phyloP scores from a whole-genome alignment of 2,797 vertebrate genomes.

The Brachyalestes nurse region DNA sequence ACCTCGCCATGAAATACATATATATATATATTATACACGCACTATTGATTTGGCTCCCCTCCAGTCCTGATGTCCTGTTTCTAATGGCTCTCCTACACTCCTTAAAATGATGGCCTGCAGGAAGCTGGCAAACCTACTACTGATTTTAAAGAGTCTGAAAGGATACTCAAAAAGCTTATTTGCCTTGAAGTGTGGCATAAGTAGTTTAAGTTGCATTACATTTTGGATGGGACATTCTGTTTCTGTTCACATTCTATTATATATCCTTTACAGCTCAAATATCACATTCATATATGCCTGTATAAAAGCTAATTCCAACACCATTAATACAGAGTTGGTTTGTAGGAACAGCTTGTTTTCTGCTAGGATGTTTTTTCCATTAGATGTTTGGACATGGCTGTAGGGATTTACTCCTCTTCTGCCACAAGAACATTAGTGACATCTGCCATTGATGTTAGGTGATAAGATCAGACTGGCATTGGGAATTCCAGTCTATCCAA shows the following conservation, averaged over 20 bases:
- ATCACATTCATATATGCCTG: background rate
- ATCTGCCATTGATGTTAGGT: background rate
- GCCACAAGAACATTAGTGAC: background rate
- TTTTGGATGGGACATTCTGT: background rate
- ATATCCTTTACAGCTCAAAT: background rate
- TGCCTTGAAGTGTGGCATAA: background rate
- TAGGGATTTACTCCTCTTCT: too few species aligned
- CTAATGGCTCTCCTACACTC: background rate
- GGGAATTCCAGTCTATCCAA: too few species aligned
- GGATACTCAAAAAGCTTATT: background rate
- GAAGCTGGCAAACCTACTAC: slow-evolving; percentile 1
- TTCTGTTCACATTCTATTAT: background rate
- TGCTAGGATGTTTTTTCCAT: background rate
- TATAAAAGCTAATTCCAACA: background rate
- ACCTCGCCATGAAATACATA: background rate
- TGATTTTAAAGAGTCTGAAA: background rate
- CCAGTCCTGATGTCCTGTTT: background rate
- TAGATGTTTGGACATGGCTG: background rate
- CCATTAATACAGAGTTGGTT: background rate
- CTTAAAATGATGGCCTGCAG: slow-evolving; percentile 15
- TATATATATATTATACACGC: background rate
- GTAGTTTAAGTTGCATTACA: background rate
- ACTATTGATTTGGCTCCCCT: slow-evolving; percentile 27
- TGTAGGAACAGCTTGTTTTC: background rate
- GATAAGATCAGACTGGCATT: too few species aligned